Evolutionary conservation across 2,888 invertebrate species (phyloP), one percentile per base, ranked within the genome.

Genomic region (Troides aeacus): DNA sequence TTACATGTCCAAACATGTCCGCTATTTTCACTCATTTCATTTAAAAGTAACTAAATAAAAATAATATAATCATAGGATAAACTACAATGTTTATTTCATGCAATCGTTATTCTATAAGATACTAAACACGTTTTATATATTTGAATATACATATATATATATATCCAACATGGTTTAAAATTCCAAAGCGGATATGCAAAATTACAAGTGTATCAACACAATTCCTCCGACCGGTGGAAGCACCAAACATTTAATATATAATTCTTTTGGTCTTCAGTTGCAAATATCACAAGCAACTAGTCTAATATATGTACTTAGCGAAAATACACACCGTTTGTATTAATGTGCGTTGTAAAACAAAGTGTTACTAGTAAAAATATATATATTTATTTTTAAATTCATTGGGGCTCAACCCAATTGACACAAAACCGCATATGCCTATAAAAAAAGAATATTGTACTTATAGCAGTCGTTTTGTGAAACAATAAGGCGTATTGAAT

Each of bases 1-100:
- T 72, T 66, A 75, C 76, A 76, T 74, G 72, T 72, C 69, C 60
- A 62, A 68, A 23, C 57, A 58, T 24, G 64, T 64, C 56, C 62
- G 60, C 62, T 60, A 72, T 64, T 36, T 69, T 50, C 10, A 66
- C 60, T 30, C 30, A 50, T 66, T 66, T 60, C 24, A 66, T 60
- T 12, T 46, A 59, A 61, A 61, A 56, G 21, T 21, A 4, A 58
- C 23, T 58, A 23, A 58, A 23, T 58, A 57, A 23, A 21, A 57
- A 56, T 46, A 46, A 46, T 15, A 15, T 46, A 53, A 53, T 53
- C 18, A 53, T 53, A n/a, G 18, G 6, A 53, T 53, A 53, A n/a
- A n/a, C 5, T 53, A n/a, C 18, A 53, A 18, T 53, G 15, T 53
- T n/a, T 53, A 12, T n/a, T 18, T n/a, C 53, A 53, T 53, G 53